A percentile compares a stretch with the other conserved stretches of the same genome.
phyloP scores from a whole-genome alignment of 2,888 invertebrate genomes.

The Aplocera efformata region DNA sequence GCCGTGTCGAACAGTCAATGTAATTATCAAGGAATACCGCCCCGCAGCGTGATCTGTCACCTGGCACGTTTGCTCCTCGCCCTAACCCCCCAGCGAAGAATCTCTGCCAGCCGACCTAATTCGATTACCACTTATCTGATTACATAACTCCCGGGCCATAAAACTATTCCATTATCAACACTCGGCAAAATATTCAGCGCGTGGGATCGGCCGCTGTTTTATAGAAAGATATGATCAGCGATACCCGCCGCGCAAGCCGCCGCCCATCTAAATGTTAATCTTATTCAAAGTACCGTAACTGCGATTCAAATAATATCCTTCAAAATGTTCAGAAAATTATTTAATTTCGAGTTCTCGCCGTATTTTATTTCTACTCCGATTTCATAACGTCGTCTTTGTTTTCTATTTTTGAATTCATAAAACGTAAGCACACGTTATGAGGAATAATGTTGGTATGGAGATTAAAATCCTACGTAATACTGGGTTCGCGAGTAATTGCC shows the following conservation, averaged over 20 bases:
- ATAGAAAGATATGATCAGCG: slow-evolving; percentile 36
- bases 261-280: slow-evolving; percentile 40
- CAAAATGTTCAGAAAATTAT: slow-evolving; percentile 16
- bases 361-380: slow-evolving; percentile 5
- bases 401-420: slow-evolving; percentile 16
- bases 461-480: slow-evolving; percentile 6
- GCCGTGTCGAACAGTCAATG: slow-evolving; percentile 33
- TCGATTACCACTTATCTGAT: slow-evolving; percentile 25
- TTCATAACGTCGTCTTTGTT: slow-evolving; percentile 10
- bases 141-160: slow-evolving; percentile 14
- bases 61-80: slow-evolving; percentile 6
- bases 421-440: neutral
- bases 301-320: slow-evolving; percentile 15
- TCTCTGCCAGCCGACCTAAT: slow-evolving; percentile 20
- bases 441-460: neutral
- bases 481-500: slow-evolving; percentile 1
- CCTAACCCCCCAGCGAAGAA: slow-evolving; percentile 6
- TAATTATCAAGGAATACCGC: slow-evolving; percentile 54
- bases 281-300: slow-evolving; percentile 30
- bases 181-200: slow-evolving; percentile 32
- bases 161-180: slow-evolving; percentile 20
- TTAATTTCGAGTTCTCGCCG: slow-evolving; percentile 9
- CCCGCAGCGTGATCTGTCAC: slow-evolving; percentile 35
- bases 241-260: slow-evolving; percentile 30
- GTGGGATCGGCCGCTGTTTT: slow-evolving; percentile 34